phyloP scores from a whole-genome alignment of 2,113 vertebrate genomes.

The Colius striatus region DNA sequence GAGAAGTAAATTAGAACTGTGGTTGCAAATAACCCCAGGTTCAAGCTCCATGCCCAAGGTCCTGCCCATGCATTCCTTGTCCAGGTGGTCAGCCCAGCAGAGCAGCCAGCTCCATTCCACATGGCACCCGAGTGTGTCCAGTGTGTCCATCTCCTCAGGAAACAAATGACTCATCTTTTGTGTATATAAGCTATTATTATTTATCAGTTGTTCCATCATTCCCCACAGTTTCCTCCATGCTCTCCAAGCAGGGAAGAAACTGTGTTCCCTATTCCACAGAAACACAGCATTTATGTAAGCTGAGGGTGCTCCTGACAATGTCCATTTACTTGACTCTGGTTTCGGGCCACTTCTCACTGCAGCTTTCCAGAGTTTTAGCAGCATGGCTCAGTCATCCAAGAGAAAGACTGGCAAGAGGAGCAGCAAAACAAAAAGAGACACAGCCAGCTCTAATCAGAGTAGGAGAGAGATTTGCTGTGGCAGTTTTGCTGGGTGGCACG shows the following conservation, averaged over 20 bases:
- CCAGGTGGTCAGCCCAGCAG: fast-evolving
- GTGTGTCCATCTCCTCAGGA: not conserved
- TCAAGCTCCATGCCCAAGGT: not conserved
- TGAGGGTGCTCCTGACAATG: not conserved
- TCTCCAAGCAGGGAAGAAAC: not conserved
- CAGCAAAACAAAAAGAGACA: not conserved
- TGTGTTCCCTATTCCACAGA: not conserved
- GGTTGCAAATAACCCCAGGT: not conserved
- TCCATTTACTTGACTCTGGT: not conserved
- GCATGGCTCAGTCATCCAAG: not conserved
- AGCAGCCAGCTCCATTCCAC: not conserved
- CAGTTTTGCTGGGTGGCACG: not conserved
- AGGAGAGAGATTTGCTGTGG: not conserved
- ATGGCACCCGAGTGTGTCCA: not conserved
- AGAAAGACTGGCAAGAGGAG: not conserved
- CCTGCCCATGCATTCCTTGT: not conserved
- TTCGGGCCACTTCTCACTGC: not conserved
- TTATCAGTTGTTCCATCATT: not conserved
- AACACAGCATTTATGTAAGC: not conserved
- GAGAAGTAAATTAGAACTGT: not conserved
- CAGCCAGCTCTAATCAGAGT: not conserved
- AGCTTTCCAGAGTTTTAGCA: not conserved
- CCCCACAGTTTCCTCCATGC: not conserved
- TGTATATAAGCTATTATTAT: not conserved
- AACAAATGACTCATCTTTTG: not conserved